Evolutionary conservation across 2,113 vertebrate genomes (phyloP), one percentile per base, ranked within the genome.

Genomic region (Astatotilapia flaviijosephi): DNA sequence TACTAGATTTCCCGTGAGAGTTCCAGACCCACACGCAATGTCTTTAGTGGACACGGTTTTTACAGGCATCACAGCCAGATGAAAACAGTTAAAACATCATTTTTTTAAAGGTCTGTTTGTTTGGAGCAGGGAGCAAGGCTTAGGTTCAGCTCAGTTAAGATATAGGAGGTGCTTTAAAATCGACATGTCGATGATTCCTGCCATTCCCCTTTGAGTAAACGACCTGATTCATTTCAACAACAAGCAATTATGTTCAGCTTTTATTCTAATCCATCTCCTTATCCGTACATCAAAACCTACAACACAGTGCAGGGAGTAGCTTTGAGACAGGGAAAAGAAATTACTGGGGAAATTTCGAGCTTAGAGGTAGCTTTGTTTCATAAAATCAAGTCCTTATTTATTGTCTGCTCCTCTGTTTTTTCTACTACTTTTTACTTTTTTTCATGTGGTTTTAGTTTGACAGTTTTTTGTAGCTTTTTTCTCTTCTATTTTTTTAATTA

Each of bases 1-100:
- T 94, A 86, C 86, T 89, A 95, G 94, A 96, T 96, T 96, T 97
- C 96, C 95, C 95, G 86, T 23, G 94, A 93, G 95, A 90, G 87
- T 62, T 47, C 45, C 86, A 28, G 58, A 65, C 86, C 89, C 87
- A 77, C 93, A 84, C 81, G 51, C 86, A 40, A 40, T 40, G 13
- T 92, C 88, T 84, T 92, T 83, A 65, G 87, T 55, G 77, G 89
- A 90, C 91, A 90, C 93, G 93, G 90, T 94, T 93, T 93, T 93
- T 92, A 95, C 60, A 56, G 93, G 83, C 84, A 19, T 82, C 85
- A 85, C 83, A 55, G 65, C 88, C 86, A 89, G 89, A 93, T 92
- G 91, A 93, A 93, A 93, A 90, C 89, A 82, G 94, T 94, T 93
- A 94, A 92, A 95, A 92, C 58, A 68, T 68, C 51, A 90, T 65